A percentile compares a stretch with the other conserved stretches of the same genome.
These are phyloP conservation scores for Anthrax anthrax DNA, from an alignment of 2,888 invertebrate species.

Conservation along the genomic window DNA sequence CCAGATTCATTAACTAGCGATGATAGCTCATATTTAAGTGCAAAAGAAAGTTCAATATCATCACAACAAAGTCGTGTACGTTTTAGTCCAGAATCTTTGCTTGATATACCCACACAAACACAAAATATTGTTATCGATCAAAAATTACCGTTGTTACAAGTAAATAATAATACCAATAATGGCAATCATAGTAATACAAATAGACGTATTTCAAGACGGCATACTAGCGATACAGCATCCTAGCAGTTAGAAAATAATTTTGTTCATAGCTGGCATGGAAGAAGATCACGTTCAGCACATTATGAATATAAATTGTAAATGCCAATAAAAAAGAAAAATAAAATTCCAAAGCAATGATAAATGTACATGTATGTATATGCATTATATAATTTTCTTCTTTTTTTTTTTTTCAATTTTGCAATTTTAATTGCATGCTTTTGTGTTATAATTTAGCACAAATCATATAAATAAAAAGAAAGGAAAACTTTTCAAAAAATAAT, in stretches of 20 bases:
- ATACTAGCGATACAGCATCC: slow-evolving; percentile 25
- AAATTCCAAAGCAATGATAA: no score
- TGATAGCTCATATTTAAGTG: slow-evolving; percentile 78
- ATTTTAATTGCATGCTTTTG: no score
- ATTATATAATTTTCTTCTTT: no score
- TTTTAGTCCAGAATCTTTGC: slow-evolving; percentile 61
- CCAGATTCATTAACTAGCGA: slow-evolving; percentile 76
- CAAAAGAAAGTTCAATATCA: slow-evolving; percentile 54
- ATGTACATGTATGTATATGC: no score
- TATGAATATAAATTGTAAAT: slow-evolving; percentile 31
- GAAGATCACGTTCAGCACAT: slow-evolving; percentile 32
- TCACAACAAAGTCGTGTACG: slow-evolving; percentile 58
- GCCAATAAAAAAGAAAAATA: not conserved
- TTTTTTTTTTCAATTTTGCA: no score
- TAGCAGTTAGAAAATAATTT: slow-evolving; percentile 28
- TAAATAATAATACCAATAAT: slow-evolving; percentile 3
- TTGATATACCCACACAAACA: slow-evolving; percentile 36
- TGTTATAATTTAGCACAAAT: no score
- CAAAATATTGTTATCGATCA: slow-evolving; percentile 23
- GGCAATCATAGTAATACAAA: slow-evolving; percentile 4
- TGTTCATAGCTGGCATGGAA: slow-evolving; percentile 29
- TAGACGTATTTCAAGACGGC: slow-evolving; percentile 21
- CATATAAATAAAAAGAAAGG: no score
- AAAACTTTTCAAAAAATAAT: no score
- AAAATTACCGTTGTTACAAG: slow-evolving; percentile 5